Evolutionary conservation across 2,797 vertebrate species (phyloP).

Genomic region (Gymnodraco acuticeps): DNA sequence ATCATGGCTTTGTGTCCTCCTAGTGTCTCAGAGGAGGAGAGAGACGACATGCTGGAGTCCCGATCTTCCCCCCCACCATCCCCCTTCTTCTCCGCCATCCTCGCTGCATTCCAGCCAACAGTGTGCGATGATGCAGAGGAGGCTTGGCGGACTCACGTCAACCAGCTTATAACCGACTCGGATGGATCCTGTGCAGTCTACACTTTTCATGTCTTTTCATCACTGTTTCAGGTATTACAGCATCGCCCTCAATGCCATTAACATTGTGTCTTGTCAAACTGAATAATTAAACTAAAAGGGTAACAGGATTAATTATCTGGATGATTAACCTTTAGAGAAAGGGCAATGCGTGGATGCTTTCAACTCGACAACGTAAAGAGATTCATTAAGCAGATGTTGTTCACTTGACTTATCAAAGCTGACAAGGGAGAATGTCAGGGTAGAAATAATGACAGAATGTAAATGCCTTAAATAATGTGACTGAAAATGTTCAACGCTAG

Average conservation of each 20-base stretch:
- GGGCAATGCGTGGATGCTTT: conserved; percentile 15
- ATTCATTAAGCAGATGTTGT: conserved; percentile 57
- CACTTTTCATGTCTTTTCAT: conserved; percentile 96
- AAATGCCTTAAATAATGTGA: background rate
- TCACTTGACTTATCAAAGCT: conserved; percentile 61
- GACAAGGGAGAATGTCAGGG: conserved; percentile 38
- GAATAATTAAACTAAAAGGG: conserved; percentile 32
- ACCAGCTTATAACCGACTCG: conserved; percentile 94
- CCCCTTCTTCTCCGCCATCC: conserved; percentile 97
- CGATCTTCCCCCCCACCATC: conserved; percentile 91
- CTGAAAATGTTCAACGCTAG: conserved; percentile 18
- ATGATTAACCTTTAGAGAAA: conserved; percentile 47
- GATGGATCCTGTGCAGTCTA: conserved; percentile 96
- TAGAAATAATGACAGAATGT: conserved; percentile 15
- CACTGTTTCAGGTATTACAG: conserved; percentile 93
- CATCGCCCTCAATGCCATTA: background rate
- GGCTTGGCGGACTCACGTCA: conserved; percentile 95
- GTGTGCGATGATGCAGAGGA: conserved; percentile 94
- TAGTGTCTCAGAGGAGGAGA: conserved; percentile 88
- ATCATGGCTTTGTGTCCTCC: conserved; percentile 46
- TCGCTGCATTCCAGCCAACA: conserved; percentile 95
- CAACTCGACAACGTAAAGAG: conserved; percentile 14
- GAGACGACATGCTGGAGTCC: conserved; percentile 79
- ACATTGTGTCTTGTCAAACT: conserved; percentile 10
- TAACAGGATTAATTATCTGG: conserved; percentile 48